Percentiles rank a stretch among this genome's conserved stretches.
Evolutionary conservation across 2,113 vertebrate species (phyloP).

Genomic region (Chloropsis hardwickii): DNA sequence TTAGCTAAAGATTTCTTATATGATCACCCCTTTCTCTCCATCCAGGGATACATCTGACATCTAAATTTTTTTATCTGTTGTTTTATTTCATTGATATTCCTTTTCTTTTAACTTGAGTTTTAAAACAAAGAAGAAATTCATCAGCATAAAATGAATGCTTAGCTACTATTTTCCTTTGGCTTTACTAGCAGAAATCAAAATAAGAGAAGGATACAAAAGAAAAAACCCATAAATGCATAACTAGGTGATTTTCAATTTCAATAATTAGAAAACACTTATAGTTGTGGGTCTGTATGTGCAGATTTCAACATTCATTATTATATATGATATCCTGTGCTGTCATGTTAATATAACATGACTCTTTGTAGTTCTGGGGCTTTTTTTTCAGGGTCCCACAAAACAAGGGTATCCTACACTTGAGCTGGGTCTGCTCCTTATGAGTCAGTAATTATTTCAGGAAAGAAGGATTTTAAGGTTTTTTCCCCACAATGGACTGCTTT

Average conservation of each 20-base stretch:
- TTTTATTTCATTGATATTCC: not conserved
- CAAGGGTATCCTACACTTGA: not conserved
- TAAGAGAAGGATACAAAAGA: not conserved
- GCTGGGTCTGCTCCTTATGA: not conserved
- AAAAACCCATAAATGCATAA: not conserved
- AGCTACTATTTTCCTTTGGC: not conserved
- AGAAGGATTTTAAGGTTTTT: not conserved
- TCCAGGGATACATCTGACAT: not conserved
- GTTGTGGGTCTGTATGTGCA: not conserved
- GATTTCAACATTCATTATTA: not conserved
- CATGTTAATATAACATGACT: not conserved
- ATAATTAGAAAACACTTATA: not conserved
- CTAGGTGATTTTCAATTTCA: not conserved
- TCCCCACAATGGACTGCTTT: not conserved
- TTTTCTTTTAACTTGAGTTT: not conserved
- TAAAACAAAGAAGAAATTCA: slow-evolving; percentile 2
- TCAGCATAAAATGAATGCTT: not conserved
- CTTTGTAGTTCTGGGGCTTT: not conserved
- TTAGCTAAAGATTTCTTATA: not conserved
- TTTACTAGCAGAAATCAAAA: not conserved
- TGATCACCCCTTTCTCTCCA: not conserved
- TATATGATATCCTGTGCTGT: not conserved
- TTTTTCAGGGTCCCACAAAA: not conserved
- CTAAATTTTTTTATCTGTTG: not conserved
- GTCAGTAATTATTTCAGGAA: not conserved